These are phyloP conservation scores for Hydractinia symbiolongicarpus DNA, from an alignment of 30 jellyfish, hydroid and myxozoan genomes.

Conservation along the genomic window DNA sequence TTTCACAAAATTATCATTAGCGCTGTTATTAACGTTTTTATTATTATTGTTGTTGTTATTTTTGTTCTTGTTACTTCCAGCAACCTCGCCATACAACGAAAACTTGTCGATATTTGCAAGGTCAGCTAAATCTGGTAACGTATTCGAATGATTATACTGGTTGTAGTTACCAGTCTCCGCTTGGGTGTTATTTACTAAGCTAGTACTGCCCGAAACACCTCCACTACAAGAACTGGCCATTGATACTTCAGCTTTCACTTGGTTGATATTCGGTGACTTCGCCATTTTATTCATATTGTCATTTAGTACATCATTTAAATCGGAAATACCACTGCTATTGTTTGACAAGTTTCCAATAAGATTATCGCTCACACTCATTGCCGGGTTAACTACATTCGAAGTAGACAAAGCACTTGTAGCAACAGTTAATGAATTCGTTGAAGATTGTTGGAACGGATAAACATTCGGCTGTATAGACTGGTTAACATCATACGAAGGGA, in stretches of 20 bases:
- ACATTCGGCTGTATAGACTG: constrained; percentile 2
- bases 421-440: too few relatives aligned
- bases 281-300: too few relatives aligned
- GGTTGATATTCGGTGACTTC: neutral
- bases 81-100: neutral
- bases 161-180: neutral
- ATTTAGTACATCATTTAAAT: too few relatives aligned
- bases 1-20: too few relatives aligned
- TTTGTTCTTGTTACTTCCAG: neutral
- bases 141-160: neutral
- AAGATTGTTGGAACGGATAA: constrained; percentile 15
- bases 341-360: too few relatives aligned
- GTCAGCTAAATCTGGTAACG: neutral
- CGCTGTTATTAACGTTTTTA: too few relatives aligned
- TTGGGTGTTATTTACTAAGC: neutral
- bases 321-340: too few relatives aligned
- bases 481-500: neutral
- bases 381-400: too few relatives aligned
- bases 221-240: constrained; percentile 8
- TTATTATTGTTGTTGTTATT: too few relatives aligned
- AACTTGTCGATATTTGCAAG: too few relatives aligned
- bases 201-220: neutral
- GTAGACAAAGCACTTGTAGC: too few relatives aligned
- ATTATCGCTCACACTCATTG: too few relatives aligned
- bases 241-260: neutral